Percentiles rank a stretch among this genome's conserved stretches.
Evolutionary conservation across 1,140 invertebrate genomes (phyloP).

Genomic region (Drosophila nannoptera): DNA sequence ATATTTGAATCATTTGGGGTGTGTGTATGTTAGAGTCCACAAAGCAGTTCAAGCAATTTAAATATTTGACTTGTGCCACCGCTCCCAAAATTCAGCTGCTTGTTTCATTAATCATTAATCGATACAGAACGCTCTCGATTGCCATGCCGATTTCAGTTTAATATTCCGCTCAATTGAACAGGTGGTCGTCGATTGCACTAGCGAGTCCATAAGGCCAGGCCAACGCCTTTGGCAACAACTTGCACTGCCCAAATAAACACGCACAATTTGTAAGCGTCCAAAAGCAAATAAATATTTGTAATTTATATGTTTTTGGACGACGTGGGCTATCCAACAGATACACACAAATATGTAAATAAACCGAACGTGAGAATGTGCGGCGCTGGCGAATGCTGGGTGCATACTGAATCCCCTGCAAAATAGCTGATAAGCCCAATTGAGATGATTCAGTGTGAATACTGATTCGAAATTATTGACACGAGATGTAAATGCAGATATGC

Average conservation of each 20-base stretch:
- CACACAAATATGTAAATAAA: constrained; percentile 51
- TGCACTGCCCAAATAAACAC: constrained; percentile 71
- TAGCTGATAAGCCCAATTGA: constrained; percentile 6
- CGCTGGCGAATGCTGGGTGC: constrained; percentile 45
- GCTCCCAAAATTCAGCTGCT: too few species aligned
- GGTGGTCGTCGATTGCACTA: constrained; percentile 41
- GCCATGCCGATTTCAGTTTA: constrained; percentile 9
- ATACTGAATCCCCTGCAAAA: constrained; percentile 16
- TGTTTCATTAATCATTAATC: constrained; percentile 1
- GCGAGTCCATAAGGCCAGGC: constrained; percentile 26
- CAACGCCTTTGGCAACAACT: constrained; percentile 45
- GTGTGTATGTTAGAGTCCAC: too few species aligned
- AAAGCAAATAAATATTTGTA: constrained; percentile 74
- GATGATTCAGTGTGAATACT: constrained; percentile 14
- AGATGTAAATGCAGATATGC: neutral
- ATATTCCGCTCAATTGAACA: constrained; percentile 26
- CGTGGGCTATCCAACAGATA: constrained; percentile 57
- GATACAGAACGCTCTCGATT: constrained; percentile 6
- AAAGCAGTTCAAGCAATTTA: neutral
- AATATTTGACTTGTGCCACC: neutral
- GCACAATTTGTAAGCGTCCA: constrained; percentile 71
- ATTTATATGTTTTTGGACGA: constrained; percentile 66
- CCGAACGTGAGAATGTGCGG: constrained; percentile 64
- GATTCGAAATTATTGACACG: neutral
- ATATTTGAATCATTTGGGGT: too few species aligned